phyloP scores from a whole-genome alignment of 2,888 invertebrate species.

The Leptopilina drosophilae region DNA sequence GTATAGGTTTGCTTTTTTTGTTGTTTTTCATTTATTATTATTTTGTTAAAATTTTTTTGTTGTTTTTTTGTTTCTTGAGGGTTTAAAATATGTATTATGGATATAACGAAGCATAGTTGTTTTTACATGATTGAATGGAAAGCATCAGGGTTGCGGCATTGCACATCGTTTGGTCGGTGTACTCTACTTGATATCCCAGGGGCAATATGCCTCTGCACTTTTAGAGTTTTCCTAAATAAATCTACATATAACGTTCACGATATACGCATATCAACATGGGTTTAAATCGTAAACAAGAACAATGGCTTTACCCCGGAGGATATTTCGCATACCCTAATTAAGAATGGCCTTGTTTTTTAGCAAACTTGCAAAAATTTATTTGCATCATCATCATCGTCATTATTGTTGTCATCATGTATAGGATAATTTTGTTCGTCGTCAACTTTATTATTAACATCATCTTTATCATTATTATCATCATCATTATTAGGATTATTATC shows the following conservation, averaged over 20 bases:
- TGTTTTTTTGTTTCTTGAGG: neutral
- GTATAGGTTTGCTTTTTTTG: neutral
- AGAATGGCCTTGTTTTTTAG: constrained; percentile 65
- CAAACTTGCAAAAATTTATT: constrained; percentile 15
- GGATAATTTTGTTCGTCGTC: neutral
- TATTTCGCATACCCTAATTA: constrained; percentile 68
- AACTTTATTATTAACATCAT: no score
- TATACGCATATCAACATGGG: constrained; percentile 40
- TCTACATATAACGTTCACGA: constrained; percentile 39
- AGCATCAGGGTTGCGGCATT: constrained; percentile 12
- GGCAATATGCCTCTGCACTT: constrained; percentile 62
- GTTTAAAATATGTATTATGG: constrained; percentile 14
- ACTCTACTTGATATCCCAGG: constrained; percentile 75
- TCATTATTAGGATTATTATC: no score
- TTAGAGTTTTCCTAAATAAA: constrained; percentile 58
- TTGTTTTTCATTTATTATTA: no score
- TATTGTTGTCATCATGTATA: neutral
- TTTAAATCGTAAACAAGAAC: constrained; percentile 48
- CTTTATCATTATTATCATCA: no score
- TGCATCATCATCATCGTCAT: constrained; percentile 21
- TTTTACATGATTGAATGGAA: constrained; percentile 9
- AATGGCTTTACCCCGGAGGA: constrained; percentile 54
- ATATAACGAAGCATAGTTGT: constrained; percentile 23
- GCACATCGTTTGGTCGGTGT: constrained; percentile 49
- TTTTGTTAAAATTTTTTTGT: constrained; percentile 6